Evolutionary conservation across 2,797 vertebrate genomes (phyloP).

Genomic region (Lepus oiostolus): DNA sequence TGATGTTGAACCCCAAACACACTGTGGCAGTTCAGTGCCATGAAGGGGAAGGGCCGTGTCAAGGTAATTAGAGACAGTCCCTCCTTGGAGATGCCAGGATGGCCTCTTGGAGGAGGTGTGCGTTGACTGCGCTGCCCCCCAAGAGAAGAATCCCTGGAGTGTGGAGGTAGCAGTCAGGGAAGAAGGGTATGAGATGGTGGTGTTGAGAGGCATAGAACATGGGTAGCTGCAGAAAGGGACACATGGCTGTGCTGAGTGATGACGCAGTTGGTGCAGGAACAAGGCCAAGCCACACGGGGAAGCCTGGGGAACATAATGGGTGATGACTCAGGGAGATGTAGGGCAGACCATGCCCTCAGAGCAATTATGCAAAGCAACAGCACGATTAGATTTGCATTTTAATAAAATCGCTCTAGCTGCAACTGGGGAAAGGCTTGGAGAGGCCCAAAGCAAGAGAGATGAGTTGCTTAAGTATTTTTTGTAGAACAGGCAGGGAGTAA

Average conservation of each 20-base stretch:
- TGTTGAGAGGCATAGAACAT: too few relatives aligned
- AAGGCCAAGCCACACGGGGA: neutral
- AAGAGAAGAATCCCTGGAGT: neutral
- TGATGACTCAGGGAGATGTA: conserved; percentile 21
- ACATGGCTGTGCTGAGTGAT: neutral
- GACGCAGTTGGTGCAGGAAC: neutral
- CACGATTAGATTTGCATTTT: conserved; percentile 65
- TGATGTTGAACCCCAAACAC: too few relatives aligned
- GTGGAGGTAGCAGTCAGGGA: neutral
- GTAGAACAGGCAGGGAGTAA: neutral
- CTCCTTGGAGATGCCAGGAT: neutral
- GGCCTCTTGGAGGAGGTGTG: neutral
- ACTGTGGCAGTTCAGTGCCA: neutral
- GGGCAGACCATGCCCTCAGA: conserved; percentile 5
- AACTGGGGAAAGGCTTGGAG: conserved; percentile 6
- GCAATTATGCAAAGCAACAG: conserved; percentile 38
- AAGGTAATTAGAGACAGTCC: neutral
- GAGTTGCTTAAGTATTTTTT: neutral
- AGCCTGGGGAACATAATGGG: neutral
- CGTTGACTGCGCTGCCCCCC: neutral
- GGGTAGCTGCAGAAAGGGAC: neutral
- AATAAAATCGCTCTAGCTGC: neutral
- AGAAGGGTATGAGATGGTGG: fast-evolving
- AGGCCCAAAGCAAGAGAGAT: neutral
- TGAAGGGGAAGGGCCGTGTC: too few relatives aligned